Base-by-base conservation (phyloP, 1,140 invertebrate species). In the Anastatus disparis region DNA sequence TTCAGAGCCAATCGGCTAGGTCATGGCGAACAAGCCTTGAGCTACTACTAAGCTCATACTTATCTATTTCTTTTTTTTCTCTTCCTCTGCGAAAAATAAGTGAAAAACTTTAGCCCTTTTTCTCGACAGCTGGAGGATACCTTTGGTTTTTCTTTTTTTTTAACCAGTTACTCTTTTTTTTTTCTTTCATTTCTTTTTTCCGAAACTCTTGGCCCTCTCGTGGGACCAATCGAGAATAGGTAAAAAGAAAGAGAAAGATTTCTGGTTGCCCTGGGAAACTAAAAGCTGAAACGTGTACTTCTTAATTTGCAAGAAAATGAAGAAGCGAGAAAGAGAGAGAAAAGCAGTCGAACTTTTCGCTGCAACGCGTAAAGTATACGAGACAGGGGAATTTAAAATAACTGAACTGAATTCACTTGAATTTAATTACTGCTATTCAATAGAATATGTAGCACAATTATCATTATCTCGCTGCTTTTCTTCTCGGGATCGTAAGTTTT, bases 301-400 rank as follows among this genome's bases (percentile, higher is more conserved):
- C 40, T 20, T 55, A 66, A 66, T 65, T 55, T 42, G 35, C 15
- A 27, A 64, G 29, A 64, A 64, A 63, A 44, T 13, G 22, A 46
- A 53, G 20, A 26, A 50, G 20, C 42, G 13, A 40, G 29, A 63
- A 20, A 26, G 22, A n/a, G n/a, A n/a, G n/a, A 17, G 63, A 76
- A 73, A 73, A 64, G 59, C 53, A 70, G 71, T 73, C 56, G 71
- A 76, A 76, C 61, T 76, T 76, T 76, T 75, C 70, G 63, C 64
- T 74, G 75, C 74, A n/a, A 69, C 55, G 72, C 59, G 62, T 17
- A 38, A 48, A 35, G 31, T 38, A 24, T 50, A 22, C 46, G 2
- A 50, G 46, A 3, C n/a, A n/a, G n/a, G n/a, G n/a, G n/a, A n/a
- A n/a, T n/a, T n/a, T n/a, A n/a, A n/a, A n/a, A n/a, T n/a, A n/a